phyloP scores from a whole-genome alignment of 2,888 invertebrate genomes.

The Mythimna lalbum region DNA sequence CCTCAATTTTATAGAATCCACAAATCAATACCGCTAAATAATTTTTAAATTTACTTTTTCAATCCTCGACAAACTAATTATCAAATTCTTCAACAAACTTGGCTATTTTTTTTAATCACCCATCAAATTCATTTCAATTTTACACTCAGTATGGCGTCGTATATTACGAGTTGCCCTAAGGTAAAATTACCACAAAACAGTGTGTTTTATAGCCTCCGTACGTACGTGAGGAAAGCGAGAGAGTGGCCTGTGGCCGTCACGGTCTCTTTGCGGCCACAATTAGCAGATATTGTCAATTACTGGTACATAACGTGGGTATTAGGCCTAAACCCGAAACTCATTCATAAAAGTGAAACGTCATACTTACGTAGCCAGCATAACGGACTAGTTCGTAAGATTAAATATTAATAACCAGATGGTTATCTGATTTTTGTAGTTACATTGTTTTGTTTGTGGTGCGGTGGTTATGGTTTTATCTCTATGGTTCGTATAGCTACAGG shows the following conservation, averaged over 20 bases:
- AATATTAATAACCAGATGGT: slow-evolving; percentile 41
- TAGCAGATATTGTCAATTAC: slow-evolving; percentile 80
- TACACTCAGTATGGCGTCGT: slow-evolving; percentile 21
- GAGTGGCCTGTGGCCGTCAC: slow-evolving; percentile 72
- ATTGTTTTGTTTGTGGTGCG: slow-evolving; percentile 17
- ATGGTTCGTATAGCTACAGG: neutral
- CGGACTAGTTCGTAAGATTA: slow-evolving; percentile 45
- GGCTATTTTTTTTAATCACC: neutral
- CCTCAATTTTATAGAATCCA: neutral
- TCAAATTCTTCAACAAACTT: neutral
- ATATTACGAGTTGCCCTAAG: slow-evolving; percentile 48
- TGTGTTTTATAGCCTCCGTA: slow-evolving; percentile 47
- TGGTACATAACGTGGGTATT: slow-evolving; percentile 27
- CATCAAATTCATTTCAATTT: slow-evolving; percentile 29
- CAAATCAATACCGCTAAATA: neutral
- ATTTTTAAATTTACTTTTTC: neutral
- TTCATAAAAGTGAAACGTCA: slow-evolving; percentile 56
- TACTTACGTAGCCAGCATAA: slow-evolving; percentile 47
- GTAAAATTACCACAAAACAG: slow-evolving; percentile 48
- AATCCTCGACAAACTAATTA: neutral
- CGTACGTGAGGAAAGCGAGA: slow-evolving; percentile 74
- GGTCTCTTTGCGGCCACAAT: slow-evolving; percentile 80
- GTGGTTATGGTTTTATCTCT: slow-evolving; percentile 3
- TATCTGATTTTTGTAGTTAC: slow-evolving; percentile 21
- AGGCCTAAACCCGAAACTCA: slow-evolving; percentile 36